These are phyloP conservation scores for Saccostrea echinata DNA, from an alignment of 1,140 invertebrate genomes.

Conservation along the genomic window DNA sequence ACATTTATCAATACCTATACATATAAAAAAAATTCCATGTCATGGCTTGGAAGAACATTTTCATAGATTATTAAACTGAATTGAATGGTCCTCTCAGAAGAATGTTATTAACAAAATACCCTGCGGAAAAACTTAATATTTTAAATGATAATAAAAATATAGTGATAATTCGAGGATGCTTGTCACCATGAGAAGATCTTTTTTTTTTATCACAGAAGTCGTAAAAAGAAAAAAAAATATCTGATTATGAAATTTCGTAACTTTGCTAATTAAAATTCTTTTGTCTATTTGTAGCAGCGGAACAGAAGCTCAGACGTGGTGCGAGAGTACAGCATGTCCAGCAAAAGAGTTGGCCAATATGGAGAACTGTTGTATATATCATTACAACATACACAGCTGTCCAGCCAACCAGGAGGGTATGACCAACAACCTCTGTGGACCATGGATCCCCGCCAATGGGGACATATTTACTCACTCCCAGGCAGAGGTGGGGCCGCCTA, in stretches of 20 bases:
- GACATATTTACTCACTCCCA: slow-evolving; percentile 69
- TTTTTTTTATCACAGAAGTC: not conserved
- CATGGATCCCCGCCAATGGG: slow-evolving; percentile 70
- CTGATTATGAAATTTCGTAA: not conserved
- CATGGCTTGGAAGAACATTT: too few relatives aligned
- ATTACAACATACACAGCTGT: slow-evolving; percentile 75
- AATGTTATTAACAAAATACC: too few relatives aligned
- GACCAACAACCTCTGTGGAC: slow-evolving; percentile 67
- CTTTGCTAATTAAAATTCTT: not conserved
- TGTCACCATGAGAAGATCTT: not conserved
- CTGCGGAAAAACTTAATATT: too few relatives aligned
- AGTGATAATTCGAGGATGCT: too few relatives aligned
- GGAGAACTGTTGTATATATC: slow-evolving; percentile 72
- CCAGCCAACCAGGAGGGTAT: slow-evolving; percentile 54
- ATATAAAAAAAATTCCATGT: too few relatives aligned
- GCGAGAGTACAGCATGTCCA: slow-evolving; percentile 65
- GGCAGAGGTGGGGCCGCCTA: slow-evolving; percentile 61
- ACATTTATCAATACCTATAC: too few relatives aligned
- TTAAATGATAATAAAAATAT: too few relatives aligned
- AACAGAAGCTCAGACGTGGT: slow-evolving; percentile 66
- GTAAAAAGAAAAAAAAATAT: not conserved
- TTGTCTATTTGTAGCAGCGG: slow-evolving; percentile 49
- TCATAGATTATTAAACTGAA: too few relatives aligned
- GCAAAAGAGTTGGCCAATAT: slow-evolving; percentile 49
- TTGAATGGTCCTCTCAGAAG: too few relatives aligned